A percentile compares a stretch with the other conserved stretches of the same genome.
Evolutionary conservation across 2,113 vertebrate genomes (phyloP).

Genomic region (Grammomys surdaster): DNA sequence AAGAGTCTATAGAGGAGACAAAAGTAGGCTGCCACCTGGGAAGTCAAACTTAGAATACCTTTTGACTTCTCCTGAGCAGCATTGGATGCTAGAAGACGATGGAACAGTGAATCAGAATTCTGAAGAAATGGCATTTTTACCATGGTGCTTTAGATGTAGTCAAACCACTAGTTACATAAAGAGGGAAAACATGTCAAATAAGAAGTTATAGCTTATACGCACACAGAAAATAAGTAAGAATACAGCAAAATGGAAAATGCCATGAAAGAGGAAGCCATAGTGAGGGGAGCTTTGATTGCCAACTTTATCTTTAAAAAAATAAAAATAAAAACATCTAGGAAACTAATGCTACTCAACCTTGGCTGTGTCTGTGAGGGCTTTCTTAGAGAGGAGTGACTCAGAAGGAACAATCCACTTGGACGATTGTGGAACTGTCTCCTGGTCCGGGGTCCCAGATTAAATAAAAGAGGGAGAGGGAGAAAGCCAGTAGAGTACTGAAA

Average conservation of each 20-base stretch:
- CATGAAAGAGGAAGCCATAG: neutral
- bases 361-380: neutral
- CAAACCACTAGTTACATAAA: slow-evolving; percentile 18
- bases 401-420: neutral
- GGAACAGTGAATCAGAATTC: neutral
- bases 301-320: neutral
- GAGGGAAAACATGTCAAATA: neutral
- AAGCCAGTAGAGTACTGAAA: neutral
- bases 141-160: neutral
- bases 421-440: neutral
- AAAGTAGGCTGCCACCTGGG: neutral
- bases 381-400: neutral
- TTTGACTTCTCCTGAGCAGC: slow-evolving; percentile 53
- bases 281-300: neutral
- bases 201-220: slow-evolving; percentile 41
- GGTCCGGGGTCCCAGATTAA: neutral
- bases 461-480: neutral
- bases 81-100: slow-evolving; percentile 50
- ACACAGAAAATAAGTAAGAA: neutral
- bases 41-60: slow-evolving; percentile 4
- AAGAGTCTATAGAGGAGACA: neutral
- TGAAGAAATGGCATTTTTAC: slow-evolving; percentile 35
- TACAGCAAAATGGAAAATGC: slow-evolving; percentile 36
- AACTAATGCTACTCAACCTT: neutral
- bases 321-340: neutral